Base-by-base conservation (phyloP, 2,797 vertebrate genomes). In the Oreortyx pictus region DNA sequence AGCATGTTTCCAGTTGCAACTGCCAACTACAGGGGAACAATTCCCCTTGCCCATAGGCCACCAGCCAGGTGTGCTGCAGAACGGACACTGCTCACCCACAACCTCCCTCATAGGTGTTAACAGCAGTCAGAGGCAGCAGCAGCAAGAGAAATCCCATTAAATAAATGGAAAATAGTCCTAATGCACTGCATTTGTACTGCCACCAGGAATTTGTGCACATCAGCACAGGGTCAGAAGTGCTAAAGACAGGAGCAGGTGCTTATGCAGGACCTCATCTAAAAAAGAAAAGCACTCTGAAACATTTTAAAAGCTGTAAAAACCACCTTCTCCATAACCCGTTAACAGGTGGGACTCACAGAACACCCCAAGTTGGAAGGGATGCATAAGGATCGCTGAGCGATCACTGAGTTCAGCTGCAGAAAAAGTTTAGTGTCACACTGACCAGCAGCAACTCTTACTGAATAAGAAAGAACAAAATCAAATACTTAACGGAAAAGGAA, bases 131-230 rank as follows among this genome's bases (percentile, higher is more conserved):
- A 52, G 29, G 11, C 2, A 6, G 8, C 5, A 59, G 27, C 43
- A 89, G 47, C 47, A 49, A 68, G 79, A 61, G 20, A 37, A 54
- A 73, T 33, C 52, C 29, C n/a, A 62, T 37, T 47, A 79, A 70
- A 62, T 17, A 64, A 60, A 39, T 2, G 9, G 29, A 27, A 76
- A 71, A 75, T 1, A 10, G 10, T 16, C 33, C n/a, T 41, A 62
- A 64, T 8, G 9, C 29, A 44, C 52, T 57, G 31, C 52, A 82
- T 9, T 73, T 24, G 57, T 9, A 7, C 1, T 4, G 1, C 54
- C 25, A 27, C 43, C 16, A 12, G 6, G 13, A 35, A 39, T 0
- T 0, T 17, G 67, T 2, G 2, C 17, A 8, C 37, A 12, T 2
- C 56, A 88, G 46, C 1, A 4, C 61, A 4, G 22, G 49, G 65